A percentile compares a stretch with the other conserved stretches of the same genome.
These are phyloP conservation scores for Dolichoris vasculosae DNA, from an alignment of 1,140 invertebrate genomes.

Conservation along the genomic window DNA sequence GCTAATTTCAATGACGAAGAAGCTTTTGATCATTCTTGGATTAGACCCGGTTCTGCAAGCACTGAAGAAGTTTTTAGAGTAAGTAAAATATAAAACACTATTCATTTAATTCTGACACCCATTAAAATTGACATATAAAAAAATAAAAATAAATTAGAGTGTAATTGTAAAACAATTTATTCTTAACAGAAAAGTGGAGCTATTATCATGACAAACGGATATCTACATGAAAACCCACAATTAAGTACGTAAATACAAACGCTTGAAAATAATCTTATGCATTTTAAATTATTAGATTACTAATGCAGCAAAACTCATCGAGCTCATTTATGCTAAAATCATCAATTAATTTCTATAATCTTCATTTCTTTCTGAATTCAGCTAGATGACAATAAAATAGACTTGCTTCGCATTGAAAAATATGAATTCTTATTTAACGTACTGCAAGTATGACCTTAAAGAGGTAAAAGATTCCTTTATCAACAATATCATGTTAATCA, in stretches of 20 bases:
- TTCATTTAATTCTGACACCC: no score
- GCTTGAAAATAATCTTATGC: conserved; percentile 41
- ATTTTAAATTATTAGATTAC: conserved; percentile 48
- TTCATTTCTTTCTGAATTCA: conserved; percentile 31
- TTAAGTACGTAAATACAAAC: conserved; percentile 76
- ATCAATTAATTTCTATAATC: conserved; percentile 36
- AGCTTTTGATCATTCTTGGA: conserved; percentile 71
- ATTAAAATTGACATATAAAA: no score
- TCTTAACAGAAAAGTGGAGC: conserved; percentile 82
- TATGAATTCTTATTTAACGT: neutral
- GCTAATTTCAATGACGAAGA: conserved; percentile 63
- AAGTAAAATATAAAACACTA: conserved; percentile 62
- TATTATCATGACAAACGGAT: conserved; percentile 85
- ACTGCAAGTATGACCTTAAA: neutral
- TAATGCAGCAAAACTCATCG: conserved; percentile 44
- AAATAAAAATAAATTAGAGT: neutral
- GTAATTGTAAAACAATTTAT: conserved; percentile 22
- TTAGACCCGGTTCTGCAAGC: conserved; percentile 80
- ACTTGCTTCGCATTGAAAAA: neutral
- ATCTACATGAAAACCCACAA: conserved; percentile 77
- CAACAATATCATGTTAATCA: neutral
- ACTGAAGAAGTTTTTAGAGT: conserved; percentile 80
- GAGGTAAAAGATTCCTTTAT: conserved; percentile 10
- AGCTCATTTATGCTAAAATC: conserved; percentile 47
- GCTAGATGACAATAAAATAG: neutral